Conservation (phyloP, 2,888 invertebrate species). For the Lysandra coridon region DNA sequence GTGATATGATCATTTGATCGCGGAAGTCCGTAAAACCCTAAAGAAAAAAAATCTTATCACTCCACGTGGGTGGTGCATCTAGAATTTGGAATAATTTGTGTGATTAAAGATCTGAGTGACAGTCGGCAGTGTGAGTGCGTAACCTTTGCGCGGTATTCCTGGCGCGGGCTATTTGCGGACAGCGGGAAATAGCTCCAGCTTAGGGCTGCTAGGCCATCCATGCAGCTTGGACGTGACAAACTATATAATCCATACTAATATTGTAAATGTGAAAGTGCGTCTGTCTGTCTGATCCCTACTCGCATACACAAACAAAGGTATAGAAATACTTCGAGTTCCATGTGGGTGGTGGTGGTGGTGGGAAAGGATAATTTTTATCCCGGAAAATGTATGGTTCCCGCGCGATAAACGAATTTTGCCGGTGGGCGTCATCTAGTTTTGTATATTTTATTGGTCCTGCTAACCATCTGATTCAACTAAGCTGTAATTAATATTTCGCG, state of each 20-base stretch:
- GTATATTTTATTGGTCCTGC: too few relatives aligned
- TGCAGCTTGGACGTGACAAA: background rate
- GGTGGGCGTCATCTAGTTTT: too few relatives aligned
- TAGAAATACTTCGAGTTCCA: too few relatives aligned
- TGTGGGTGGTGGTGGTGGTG: too few relatives aligned
- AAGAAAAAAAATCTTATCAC: background rate
- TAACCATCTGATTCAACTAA: background rate
- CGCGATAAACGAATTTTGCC: too few relatives aligned
- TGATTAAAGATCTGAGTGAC: constrained; percentile 25
- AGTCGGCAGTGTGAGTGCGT: constrained; percentile 37
- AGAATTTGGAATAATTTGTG: background rate
- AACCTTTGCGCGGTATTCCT: constrained; percentile 64
- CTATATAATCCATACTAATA: background rate
- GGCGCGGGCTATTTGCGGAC: constrained; percentile 54
- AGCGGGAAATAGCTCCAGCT: constrained; percentile 49
- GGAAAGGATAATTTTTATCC: too few relatives aligned
- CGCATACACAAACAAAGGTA: too few relatives aligned
- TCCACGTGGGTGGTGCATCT: background rate
- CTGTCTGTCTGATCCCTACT: too few relatives aligned
- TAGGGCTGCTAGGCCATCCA: background rate
- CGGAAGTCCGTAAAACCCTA: background rate
- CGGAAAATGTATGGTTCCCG: too few relatives aligned
- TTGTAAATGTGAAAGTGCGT: too few relatives aligned
- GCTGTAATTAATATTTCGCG: background rate
- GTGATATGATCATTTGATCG: too few relatives aligned